phyloP scores from a whole-genome alignment of 2,888 invertebrate species.

The Cantharis nigra region DNA sequence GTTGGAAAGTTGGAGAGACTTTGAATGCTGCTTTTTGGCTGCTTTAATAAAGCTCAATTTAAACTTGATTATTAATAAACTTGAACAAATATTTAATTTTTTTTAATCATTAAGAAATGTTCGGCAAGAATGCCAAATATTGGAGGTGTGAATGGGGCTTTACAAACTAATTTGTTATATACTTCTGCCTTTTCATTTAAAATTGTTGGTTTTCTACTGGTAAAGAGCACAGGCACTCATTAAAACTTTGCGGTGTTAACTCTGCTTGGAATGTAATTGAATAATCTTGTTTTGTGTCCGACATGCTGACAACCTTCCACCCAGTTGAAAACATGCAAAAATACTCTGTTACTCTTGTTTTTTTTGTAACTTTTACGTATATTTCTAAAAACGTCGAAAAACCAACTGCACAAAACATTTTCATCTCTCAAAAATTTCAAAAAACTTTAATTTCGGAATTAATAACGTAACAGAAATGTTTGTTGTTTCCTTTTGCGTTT shows the following conservation, averaged over 20 bases:
- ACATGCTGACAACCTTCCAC: constrained; percentile 20
- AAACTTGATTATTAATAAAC: constrained; percentile 17
- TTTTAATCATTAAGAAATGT: background rate
- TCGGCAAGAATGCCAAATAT: background rate
- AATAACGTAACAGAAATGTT: background rate
- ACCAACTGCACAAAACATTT: background rate
- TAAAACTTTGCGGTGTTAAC: constrained; percentile 8
- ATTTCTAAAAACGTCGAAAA: background rate
- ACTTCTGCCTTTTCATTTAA: constrained; percentile 5
- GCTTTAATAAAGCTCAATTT: constrained; percentile 6
- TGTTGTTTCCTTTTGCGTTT: background rate
- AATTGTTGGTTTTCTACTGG: constrained; percentile 12
- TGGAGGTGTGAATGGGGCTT: background rate
- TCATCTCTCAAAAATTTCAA: background rate
- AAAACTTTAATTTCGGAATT: background rate
- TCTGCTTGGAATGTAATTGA: constrained; percentile 16
- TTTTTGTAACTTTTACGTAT: background rate
- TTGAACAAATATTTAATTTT: background rate
- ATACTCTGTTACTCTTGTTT: constrained; percentile 1
- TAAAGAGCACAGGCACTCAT: constrained; percentile 6
- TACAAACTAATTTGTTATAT: background rate
- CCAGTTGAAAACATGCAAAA: constrained; percentile 19
- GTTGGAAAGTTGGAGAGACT: background rate
- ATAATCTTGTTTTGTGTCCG: constrained; percentile 24
- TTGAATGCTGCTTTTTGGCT: constrained; percentile 1